Percentiles rank a stretch among this genome's conserved stretches.
These are phyloP conservation scores for Eidolon helvum DNA, from an alignment of 2,113 vertebrate species.

Conservation along the genomic window DNA sequence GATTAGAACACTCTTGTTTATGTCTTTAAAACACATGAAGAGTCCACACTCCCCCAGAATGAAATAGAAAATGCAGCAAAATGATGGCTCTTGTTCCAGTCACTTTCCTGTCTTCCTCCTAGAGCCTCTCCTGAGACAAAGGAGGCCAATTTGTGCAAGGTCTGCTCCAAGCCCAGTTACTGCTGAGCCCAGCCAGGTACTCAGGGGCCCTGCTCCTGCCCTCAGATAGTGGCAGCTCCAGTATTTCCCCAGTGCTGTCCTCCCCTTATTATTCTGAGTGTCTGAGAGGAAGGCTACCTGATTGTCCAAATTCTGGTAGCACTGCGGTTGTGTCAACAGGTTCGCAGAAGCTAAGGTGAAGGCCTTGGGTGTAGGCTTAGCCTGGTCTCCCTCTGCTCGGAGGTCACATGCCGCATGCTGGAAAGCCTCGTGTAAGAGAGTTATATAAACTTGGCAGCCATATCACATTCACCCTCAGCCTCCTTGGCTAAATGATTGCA, in stretches of 20 bases:
- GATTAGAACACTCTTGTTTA: not conserved
- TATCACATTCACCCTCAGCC: not conserved
- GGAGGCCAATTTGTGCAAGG: not conserved
- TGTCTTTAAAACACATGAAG: not conserved
- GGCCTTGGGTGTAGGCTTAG: accelerated
- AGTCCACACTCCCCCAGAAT: not conserved
- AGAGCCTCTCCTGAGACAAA: not conserved
- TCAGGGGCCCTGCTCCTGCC: not conserved
- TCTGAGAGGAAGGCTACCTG: not conserved
- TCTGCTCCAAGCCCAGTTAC: not conserved
- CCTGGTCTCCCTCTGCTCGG: not conserved
- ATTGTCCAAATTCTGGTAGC: too few relatives aligned
- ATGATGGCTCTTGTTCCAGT: not conserved
- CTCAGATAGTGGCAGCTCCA: not conserved
- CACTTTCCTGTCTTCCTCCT: not conserved
- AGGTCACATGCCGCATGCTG: accelerated
- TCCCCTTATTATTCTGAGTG: not conserved
- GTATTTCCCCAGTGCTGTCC: too few relatives aligned
- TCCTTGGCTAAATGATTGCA: not conserved
- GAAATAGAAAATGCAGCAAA: not conserved
- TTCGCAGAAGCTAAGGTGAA: not conserved
- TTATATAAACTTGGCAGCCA: not conserved
- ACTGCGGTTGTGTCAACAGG: not conserved
- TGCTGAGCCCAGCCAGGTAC: not conserved
- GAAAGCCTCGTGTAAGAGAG: accelerated